phyloP scores from a whole-genome alignment of 2,888 invertebrate species.

The Chelonus formosanus region DNA sequence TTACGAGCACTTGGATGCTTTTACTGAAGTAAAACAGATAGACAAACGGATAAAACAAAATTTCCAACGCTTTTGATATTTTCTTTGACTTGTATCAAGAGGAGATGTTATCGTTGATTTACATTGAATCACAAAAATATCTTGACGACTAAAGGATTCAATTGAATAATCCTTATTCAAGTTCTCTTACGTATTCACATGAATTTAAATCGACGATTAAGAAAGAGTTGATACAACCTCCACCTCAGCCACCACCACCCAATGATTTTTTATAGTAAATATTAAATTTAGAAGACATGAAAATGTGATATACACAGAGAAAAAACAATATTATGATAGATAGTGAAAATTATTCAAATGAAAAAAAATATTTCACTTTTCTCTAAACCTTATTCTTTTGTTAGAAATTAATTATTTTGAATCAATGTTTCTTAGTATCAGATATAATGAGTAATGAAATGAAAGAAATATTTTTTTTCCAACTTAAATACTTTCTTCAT shows the following conservation, averaged over 20 bases:
- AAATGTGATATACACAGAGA: too few relatives aligned
- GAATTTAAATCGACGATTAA: neutral
- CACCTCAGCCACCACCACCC: conserved; percentile 53
- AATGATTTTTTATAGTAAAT: neutral
- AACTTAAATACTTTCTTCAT: too few relatives aligned
- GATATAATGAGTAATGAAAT: too few relatives aligned
- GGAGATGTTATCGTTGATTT: conserved; percentile 10
- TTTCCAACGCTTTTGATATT: conserved; percentile 6
- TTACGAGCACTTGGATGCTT: conserved; percentile 38
- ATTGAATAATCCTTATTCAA: neutral
- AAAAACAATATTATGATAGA: too few relatives aligned
- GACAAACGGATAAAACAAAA: conserved; percentile 5
- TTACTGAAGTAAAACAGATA: conserved; percentile 14
- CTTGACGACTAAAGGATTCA: neutral
- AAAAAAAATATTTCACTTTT: too few relatives aligned
- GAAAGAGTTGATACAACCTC: conserved; percentile 44
- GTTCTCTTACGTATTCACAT: neutral
- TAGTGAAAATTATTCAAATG: too few relatives aligned
- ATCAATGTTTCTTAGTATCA: too few relatives aligned
- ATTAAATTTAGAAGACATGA: too few relatives aligned
- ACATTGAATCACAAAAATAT: conserved; percentile 1
- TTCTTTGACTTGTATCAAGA: neutral
- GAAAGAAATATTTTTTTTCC: too few relatives aligned
- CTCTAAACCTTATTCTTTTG: too few relatives aligned
- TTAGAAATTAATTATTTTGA: too few relatives aligned